A percentile compares a stretch with the other conserved stretches of the same genome.
Conservation (phyloP, 2,113 vertebrate species). For the Microcebus ravelobensis region DNA sequence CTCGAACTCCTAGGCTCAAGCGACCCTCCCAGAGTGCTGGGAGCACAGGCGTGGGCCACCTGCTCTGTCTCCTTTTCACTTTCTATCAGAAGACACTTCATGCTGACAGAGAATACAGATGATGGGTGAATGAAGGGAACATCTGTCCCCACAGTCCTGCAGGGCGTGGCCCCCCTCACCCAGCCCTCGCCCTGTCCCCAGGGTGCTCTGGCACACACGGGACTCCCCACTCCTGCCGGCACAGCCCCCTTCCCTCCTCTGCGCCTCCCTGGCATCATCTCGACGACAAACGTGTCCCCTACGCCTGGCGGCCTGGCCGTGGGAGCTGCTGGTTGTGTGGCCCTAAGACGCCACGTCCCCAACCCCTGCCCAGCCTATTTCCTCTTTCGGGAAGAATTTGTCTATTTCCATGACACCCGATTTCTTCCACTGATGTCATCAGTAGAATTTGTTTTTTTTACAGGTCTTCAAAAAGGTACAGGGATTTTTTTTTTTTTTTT, state of each 20-base stretch:
- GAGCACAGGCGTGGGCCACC: too few relatives aligned
- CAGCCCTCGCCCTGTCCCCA: too few relatives aligned
- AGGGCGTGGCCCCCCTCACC: not conserved
- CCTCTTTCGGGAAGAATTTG: not conserved
- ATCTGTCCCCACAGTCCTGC: not conserved
- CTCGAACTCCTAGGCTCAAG: too few relatives aligned
- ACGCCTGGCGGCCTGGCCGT: not conserved
- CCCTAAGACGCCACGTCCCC: not conserved
- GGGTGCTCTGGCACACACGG: not conserved
- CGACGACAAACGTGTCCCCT: not conserved
- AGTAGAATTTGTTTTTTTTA: not conserved
- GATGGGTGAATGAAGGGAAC: too few relatives aligned
- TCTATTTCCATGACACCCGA: not conserved
- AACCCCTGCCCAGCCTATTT: not conserved
- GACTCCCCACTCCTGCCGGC: accelerated
- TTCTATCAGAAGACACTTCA: not conserved
- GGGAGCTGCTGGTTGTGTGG: not conserved
- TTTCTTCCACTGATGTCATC: not conserved
- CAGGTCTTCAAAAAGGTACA: not conserved
- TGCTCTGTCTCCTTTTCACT: not conserved
- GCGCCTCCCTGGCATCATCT: not conserved
- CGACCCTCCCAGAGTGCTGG: too few relatives aligned
- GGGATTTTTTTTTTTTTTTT: not conserved
- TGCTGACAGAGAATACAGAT: not conserved
- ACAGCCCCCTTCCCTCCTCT: not conserved